phyloP scores from a whole-genome alignment of 2,113 vertebrate genomes.

The Chloropsis hardwickii region DNA sequence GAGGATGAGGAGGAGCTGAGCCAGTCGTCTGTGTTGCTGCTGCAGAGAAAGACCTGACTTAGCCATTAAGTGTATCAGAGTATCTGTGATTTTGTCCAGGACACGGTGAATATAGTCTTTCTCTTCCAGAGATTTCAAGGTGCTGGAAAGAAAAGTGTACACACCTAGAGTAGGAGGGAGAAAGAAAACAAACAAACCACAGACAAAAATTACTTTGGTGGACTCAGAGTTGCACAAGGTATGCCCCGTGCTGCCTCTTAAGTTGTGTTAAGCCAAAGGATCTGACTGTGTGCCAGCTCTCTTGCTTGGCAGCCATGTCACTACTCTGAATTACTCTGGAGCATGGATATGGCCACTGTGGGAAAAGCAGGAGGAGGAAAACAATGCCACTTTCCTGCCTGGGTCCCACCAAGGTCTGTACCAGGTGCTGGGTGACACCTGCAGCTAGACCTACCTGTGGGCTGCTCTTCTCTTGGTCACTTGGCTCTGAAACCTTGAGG shows the following conservation, averaged over 20 bases:
- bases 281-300: not conserved
- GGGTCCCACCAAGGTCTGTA: not conserved
- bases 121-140: slow-evolving; percentile 87
- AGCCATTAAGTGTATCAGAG: slow-evolving; percentile 90
- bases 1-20: slow-evolving; percentile 94
- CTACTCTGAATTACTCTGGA: not conserved
- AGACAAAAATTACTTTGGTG: not conserved
- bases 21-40: slow-evolving; percentile 90
- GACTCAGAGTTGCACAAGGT: not conserved
- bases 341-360: not conserved
- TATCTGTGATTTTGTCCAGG: slow-evolving; percentile 94
- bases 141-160: slow-evolving; percentile 92
- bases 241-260: accelerated
- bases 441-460: accelerated
- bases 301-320: not conserved
- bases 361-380: not conserved
- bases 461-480: not conserved
- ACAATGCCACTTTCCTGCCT: not conserved
- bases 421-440: not conserved
- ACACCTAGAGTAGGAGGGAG: slow-evolving; percentile 75
- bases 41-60: slow-evolving; percentile 85
- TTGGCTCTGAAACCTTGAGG: not conserved
- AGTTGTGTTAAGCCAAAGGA: not conserved
- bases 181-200: slow-evolving; percentile 33
- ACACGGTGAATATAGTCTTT: slow-evolving; percentile 86